Evolutionary conservation across 1,140 invertebrate species (phyloP).

Genomic region (Drosophila malerkotliana): DNA sequence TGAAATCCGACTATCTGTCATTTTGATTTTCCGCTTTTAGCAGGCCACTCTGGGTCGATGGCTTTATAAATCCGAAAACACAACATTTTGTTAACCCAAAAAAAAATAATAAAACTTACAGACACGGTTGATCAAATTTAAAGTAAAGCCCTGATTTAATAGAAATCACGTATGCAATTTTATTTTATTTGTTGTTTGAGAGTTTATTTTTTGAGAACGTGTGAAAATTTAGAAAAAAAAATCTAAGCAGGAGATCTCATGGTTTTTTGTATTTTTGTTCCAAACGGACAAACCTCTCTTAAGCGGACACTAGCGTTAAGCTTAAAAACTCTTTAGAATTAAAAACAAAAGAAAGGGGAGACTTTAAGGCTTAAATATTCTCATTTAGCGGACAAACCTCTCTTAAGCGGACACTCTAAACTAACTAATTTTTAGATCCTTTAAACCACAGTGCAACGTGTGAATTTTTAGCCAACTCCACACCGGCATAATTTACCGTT

Average conservation of each 20-base stretch:
- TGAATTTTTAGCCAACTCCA: conserved; percentile 44
- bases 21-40: conserved; percentile 69
- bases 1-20: conserved; percentile 60
- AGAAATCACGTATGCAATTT: conserved; percentile 1
- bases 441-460: conserved; percentile 41
- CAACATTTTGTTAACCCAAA: neutral
- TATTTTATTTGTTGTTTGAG: neutral
- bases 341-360: too few relatives aligned
- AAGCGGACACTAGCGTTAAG: neutral
- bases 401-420: neutral
- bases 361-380: too few relatives aligned
- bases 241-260: neutral
- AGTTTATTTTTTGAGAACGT: neutral
- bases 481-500: conserved; percentile 80
- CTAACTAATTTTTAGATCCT: neutral
- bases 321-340: too few relatives aligned
- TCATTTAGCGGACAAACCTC: neutral
- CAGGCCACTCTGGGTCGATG: conserved; percentile 44
- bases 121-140: neutral
- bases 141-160: neutral
- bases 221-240: neutral
- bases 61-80: neutral
- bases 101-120: neutral
- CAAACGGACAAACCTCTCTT: neutral
- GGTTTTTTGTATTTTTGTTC: too few relatives aligned